A percentile compares a stretch with the other conserved stretches of the same genome.
These are phyloP conservation scores for Eumerus sabulonum DNA, from an alignment of 2,888 invertebrate genomes.

Conservation along the genomic window DNA sequence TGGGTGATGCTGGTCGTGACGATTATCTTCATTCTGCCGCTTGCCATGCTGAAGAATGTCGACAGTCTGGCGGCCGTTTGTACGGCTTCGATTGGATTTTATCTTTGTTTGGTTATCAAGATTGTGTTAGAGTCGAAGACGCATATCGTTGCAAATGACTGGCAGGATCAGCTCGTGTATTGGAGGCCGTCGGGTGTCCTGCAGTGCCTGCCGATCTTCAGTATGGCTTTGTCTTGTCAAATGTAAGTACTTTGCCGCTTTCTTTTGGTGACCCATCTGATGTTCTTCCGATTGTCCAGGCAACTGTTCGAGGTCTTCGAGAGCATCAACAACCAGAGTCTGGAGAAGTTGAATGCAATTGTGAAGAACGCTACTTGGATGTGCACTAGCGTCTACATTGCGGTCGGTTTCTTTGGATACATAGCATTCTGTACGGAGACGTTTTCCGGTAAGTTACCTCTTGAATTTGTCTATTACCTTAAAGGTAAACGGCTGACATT, in stretches of 20 bases:
- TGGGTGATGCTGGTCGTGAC: conserved; percentile 86
- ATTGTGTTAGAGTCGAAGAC: conserved; percentile 88
- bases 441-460: conserved; percentile 81
- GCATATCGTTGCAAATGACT: conserved; percentile 86
- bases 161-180: conserved; percentile 85
- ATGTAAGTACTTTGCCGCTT: conserved; percentile 82
- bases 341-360: conserved; percentile 93
- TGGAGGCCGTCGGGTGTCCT: conserved; percentile 93
- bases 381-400: conserved; percentile 93
- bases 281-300: conserved; percentile 77
- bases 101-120: conserved; percentile 92
- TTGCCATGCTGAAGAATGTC: conserved; percentile 92
- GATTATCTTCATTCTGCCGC: conserved; percentile 90
- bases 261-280: too few relatives aligned
- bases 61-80: conserved; percentile 93
- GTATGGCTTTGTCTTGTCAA: conserved; percentile 98
- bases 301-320: conserved; percentile 97
- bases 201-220: conserved; percentile 96
- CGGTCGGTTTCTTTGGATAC: conserved; percentile 96
- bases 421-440: conserved; percentile 88
- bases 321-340: conserved; percentile 90
- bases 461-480: background rate
- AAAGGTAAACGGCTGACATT: too few relatives aligned
- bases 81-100: conserved; percentile 94
- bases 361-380: conserved; percentile 94